Evolutionary conservation across 2,797 vertebrate species (phyloP).

Genomic region (Ambastaia sidthimunki): DNA sequence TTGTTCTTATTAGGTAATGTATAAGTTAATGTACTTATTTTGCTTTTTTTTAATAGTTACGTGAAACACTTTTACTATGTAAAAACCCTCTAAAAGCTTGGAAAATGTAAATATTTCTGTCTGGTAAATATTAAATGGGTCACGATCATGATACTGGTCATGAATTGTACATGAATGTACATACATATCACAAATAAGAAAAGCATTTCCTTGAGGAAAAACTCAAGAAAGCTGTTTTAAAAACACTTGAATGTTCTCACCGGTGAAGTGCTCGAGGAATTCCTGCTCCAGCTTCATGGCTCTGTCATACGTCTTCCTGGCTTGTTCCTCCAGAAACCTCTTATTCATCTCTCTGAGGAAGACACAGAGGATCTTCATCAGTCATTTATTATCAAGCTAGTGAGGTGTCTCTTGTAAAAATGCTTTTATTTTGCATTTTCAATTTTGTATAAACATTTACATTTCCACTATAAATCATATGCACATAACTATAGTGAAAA

Average conservation of each 20-base stretch:
- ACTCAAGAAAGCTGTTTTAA: not conserved
- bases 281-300: slow-evolving; percentile 95
- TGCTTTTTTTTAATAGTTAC: too few relatives aligned
- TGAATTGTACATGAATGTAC: not conserved
- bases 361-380: slow-evolving; percentile 35
- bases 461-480: too few relatives aligned
- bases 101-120: not conserved
- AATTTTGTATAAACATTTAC: too few relatives aligned
- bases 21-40: too few relatives aligned
- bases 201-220: not conserved
- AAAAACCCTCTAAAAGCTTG: too few relatives aligned
- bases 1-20: too few relatives aligned
- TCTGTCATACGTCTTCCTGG: slow-evolving; percentile 91
- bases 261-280: slow-evolving; percentile 95
- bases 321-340: slow-evolving; percentile 92
- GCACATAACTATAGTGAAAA: too few relatives aligned
- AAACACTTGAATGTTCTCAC: slow-evolving; percentile 73
- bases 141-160: too few relatives aligned
- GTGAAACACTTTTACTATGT: too few relatives aligned
- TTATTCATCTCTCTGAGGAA: slow-evolving; percentile 95
- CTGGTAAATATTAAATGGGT: not conserved
- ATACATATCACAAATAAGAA: not conserved
- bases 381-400: not conserved
- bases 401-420: too few relatives aligned
- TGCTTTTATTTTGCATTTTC: too few relatives aligned